phyloP scores from a whole-genome alignment of 2,888 invertebrate species.

The Chrysopilus asiliformis region DNA sequence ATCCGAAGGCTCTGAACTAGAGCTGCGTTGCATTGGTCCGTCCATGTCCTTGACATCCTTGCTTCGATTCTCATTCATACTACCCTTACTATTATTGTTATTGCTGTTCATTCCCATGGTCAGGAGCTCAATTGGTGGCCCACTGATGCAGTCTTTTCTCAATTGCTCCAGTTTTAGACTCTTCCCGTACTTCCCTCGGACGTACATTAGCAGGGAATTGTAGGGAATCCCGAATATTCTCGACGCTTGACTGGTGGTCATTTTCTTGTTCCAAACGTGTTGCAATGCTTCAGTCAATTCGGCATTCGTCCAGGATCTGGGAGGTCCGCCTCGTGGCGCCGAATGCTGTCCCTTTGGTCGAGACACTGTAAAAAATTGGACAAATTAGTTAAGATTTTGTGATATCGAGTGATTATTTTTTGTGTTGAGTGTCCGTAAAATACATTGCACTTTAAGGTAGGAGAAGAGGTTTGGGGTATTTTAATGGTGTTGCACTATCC shows the following conservation, averaged over 20 bases:
- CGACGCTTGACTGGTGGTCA: constrained; percentile 86
- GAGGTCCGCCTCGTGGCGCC: constrained; percentile 80
- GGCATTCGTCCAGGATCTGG: constrained; percentile 84
- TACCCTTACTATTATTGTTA: constrained; percentile 41
- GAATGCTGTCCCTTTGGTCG: constrained; percentile 85
- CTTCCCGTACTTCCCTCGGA: constrained; percentile 85
- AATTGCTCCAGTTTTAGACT: constrained; percentile 78
- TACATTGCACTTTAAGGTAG: too few relatives aligned
- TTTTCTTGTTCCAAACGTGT: constrained; percentile 91
- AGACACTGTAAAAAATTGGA: constrained; percentile 57
- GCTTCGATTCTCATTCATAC: constrained; percentile 27
- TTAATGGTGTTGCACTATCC: too few relatives aligned
- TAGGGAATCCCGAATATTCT: constrained; percentile 87
- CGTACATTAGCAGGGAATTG: constrained; percentile 84
- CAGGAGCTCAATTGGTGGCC: constrained; percentile 56
- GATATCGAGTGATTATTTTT: too few relatives aligned
- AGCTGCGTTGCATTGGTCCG: constrained; percentile 41
- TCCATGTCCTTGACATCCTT: constrained; percentile 23
- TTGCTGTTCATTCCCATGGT: constrained; percentile 43
- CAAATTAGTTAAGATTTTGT: too few relatives aligned
- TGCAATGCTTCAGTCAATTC: constrained; percentile 81
- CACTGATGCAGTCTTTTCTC: constrained; percentile 76
- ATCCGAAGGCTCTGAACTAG: constrained; percentile 55
- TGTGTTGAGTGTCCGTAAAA: too few relatives aligned
- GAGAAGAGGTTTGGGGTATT: too few relatives aligned